phyloP scores from a whole-genome alignment of 2,888 invertebrate species.

The Keiferia lycopersicella region DNA sequence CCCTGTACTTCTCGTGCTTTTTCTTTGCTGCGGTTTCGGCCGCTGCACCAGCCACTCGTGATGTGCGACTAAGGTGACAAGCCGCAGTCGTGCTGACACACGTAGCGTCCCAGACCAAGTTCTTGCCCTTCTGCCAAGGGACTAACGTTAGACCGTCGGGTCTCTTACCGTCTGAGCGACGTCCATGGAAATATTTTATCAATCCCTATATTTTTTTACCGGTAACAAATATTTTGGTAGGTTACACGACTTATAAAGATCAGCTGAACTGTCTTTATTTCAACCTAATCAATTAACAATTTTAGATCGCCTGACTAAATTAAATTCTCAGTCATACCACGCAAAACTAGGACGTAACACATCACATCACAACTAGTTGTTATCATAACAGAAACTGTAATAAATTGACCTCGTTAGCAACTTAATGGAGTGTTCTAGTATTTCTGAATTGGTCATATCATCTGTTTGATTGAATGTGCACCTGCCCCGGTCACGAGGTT shows the following conservation, averaged over 20 bases:
- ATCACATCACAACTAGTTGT: background rate
- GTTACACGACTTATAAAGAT: background rate
- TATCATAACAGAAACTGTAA: constrained; percentile 8
- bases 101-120: too few relatives aligned
- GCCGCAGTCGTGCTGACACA: too few relatives aligned
- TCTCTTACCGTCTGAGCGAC: too few relatives aligned
- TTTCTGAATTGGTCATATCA: constrained; percentile 3
- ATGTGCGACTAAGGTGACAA: too few relatives aligned
- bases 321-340: background rate
- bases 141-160: too few relatives aligned
- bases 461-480: constrained; percentile 3
- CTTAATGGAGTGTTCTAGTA: background rate
- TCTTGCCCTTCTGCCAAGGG: too few relatives aligned
- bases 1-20: too few relatives aligned
- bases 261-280: background rate
- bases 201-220: too few relatives aligned
- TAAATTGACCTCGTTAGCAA: constrained; percentile 3
- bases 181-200: too few relatives aligned
- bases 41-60: too few relatives aligned
- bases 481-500: background rate
- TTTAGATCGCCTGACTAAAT: background rate
- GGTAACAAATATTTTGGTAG: too few relatives aligned
- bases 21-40: too few relatives aligned
- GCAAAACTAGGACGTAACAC: background rate
- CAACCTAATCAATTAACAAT: background rate